Base-by-base conservation (phyloP, 2,888 invertebrate genomes). In the Zygogramma bicolorata region DNA sequence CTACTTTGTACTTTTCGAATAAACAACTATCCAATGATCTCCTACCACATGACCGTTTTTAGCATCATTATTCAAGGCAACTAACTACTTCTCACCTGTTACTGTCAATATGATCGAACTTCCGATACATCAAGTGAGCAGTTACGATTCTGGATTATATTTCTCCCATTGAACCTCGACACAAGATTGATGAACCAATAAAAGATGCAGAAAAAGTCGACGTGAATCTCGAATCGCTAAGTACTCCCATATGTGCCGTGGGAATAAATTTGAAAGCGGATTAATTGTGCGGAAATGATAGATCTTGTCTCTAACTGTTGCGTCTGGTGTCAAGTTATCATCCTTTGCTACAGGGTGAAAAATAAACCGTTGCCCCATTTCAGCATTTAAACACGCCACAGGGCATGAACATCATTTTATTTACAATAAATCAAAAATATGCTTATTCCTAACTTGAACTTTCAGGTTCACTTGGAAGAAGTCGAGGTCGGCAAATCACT, bases 291-390 rank as follows among this genome's bases (percentile, higher is more conserved):
- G 46, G 18, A 67, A 67, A 67, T 67, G 46, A 46, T 60, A 67
- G 60, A 59, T 46, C 40, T 60, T 49, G 38, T 59, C 59, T 67
- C 25, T 67, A 34, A 67, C 67, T 49, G 34, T 60, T 46, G 49
- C 67, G 60, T 67, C 67, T 67, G 67, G 40, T 60, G 59, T 46
- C 67, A 67, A 60, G 46, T 67, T 60, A 67, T 67, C 34, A 60
- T 60, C 34, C 53, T 53, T n/a, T n/a, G n/a, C n/a, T n/a, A 8
- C 18, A 10, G 3, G 46, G 46, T 22, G 38, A n/a, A n/a, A n/a
- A n/a, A n/a, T n/a, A n/a, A n/a, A n/a, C n/a, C n/a, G n/a, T n/a
- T n/a, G n/a, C n/a, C n/a, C n/a, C n/a, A n/a, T n/a, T n/a, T n/a
- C n/a, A n/a, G n/a, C n/a, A n/a, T n/a, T n/a, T n/a, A n/a, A n/a